Conservation (phyloP, 1,140 invertebrate species). For the Pseudomyrmex concolor region DNA sequence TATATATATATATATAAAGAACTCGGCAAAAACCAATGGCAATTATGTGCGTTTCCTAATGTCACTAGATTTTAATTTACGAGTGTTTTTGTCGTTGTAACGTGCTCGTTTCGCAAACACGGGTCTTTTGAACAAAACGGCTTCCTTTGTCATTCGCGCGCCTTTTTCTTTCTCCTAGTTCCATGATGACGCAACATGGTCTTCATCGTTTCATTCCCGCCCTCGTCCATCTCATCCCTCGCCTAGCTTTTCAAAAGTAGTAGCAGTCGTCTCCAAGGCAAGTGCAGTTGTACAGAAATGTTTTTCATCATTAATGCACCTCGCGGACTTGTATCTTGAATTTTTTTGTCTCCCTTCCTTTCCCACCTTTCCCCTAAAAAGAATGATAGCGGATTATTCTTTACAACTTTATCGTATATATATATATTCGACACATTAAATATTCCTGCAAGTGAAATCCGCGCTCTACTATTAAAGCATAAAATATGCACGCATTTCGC, state of each 20-base stretch:
- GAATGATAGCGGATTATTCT: too few species aligned
- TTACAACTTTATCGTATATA: too few species aligned
- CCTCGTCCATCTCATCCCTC: slow-evolving; percentile 12
- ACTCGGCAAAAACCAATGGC: not conserved
- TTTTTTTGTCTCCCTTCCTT: not conserved
- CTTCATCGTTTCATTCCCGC: slow-evolving; percentile 10
- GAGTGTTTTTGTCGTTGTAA: not conserved
- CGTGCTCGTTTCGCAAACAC: not conserved
- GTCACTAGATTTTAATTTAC: slow-evolving; percentile 18
- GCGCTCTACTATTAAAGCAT: too few species aligned
- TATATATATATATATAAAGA: too few species aligned
- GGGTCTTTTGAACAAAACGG: not conserved
- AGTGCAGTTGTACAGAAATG: not conserved
- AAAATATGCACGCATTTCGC: too few species aligned
- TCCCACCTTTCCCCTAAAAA: too few species aligned
- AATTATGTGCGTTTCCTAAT: not conserved
- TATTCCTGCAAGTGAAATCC: too few species aligned
- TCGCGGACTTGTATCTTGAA: not conserved
- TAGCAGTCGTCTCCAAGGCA: not conserved
- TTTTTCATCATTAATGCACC: not conserved
- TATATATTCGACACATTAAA: too few species aligned
- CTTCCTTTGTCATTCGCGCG: slow-evolving; percentile 17
- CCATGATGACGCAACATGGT: slow-evolving; percentile 7
- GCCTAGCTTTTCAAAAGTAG: not conserved
- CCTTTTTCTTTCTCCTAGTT: slow-evolving; percentile 19